Conservation (phyloP, 2,797 vertebrate genomes). For the Agapornis canus region DNA sequence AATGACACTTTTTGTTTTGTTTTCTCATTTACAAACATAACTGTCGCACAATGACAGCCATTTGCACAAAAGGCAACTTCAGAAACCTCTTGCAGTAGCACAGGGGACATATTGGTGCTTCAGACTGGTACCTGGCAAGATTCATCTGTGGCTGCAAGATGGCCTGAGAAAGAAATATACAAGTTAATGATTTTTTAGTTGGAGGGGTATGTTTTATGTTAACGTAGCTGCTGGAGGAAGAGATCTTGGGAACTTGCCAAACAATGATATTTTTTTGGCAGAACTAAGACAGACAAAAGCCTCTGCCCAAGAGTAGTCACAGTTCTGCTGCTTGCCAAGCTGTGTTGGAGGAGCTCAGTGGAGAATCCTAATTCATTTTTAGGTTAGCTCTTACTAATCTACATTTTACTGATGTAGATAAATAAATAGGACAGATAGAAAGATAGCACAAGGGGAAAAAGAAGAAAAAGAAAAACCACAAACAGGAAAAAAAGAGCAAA, state of each 20-base stretch:
- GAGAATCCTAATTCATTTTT: background rate
- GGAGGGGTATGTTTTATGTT: background rate
- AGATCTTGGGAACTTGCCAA: background rate
- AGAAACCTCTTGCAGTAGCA: background rate
- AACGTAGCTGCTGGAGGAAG: background rate
- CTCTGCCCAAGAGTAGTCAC: background rate
- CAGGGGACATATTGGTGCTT: background rate
- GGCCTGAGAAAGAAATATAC: background rate
- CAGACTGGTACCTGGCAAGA: background rate
- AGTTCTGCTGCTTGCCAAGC: background rate
- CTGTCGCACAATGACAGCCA: background rate
- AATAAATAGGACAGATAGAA: background rate
- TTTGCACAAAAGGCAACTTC: background rate
- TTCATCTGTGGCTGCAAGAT: accelerated
- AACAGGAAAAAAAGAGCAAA: background rate
- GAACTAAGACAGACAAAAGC: background rate
- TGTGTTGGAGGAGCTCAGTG: background rate
- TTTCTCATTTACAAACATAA: background rate
- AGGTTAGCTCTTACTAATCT: no score
- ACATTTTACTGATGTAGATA: background rate
- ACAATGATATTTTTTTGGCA: accelerated
- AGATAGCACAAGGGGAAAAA: background rate
- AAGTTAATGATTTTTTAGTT: background rate
- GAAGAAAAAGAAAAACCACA: background rate
- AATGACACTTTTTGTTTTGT: background rate